Evolutionary conservation across 2,797 vertebrate species (phyloP).

Genomic region (Gymnopithys bicolor): DNA sequence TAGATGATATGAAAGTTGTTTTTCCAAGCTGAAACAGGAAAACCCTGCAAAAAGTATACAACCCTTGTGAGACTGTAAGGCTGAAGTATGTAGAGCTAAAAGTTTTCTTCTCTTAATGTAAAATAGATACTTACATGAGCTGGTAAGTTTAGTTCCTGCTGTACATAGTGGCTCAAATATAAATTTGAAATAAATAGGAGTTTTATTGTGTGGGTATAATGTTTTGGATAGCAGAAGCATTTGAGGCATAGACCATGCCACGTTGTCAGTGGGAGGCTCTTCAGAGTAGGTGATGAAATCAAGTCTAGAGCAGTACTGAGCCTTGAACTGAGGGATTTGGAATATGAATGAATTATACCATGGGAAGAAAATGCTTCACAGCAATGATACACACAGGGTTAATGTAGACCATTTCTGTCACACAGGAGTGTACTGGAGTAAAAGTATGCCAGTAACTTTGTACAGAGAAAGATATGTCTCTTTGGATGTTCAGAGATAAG

Average conservation of each 20-base stretch:
- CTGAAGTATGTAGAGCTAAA: background rate
- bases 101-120: background rate
- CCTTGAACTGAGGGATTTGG: background rate
- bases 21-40: background rate
- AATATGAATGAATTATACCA: background rate
- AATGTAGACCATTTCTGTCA: background rate
- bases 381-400: background rate
- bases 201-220: background rate
- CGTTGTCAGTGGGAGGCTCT: background rate
- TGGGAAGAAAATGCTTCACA: background rate
- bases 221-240: background rate
- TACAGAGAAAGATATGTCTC: background rate
- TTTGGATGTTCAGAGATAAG: background rate
- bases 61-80: background rate
- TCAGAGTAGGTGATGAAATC: background rate
- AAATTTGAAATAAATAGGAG: background rate
- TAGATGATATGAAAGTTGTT: background rate
- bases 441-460: background rate
- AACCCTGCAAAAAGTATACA: background rate
- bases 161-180: background rate
- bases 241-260: background rate
- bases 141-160: background rate
- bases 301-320: background rate
- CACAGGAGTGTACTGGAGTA: background rate
- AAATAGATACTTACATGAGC: background rate